These are phyloP conservation scores for Eupleurogrammus muticus DNA, from an alignment of 2,797 vertebrate genomes.

Conservation along the genomic window DNA sequence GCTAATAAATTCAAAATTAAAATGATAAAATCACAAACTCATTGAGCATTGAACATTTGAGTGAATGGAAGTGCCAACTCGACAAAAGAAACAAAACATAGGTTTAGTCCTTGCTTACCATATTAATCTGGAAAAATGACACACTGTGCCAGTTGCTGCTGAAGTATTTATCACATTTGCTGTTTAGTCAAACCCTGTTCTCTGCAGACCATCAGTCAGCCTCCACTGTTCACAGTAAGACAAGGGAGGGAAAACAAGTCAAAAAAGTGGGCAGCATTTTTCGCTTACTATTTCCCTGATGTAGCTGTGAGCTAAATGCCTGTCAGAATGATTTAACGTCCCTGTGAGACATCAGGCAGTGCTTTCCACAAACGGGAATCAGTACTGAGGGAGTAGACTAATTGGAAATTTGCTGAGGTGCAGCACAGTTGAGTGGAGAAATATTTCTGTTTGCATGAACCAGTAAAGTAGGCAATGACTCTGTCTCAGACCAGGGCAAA, in stretches of 20 bases:
- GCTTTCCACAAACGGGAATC: slow-evolving; percentile 10
- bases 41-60: too few species aligned
- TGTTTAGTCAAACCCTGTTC: background rate
- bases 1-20: too few species aligned
- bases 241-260: background rate
- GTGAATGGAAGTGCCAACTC: too few species aligned
- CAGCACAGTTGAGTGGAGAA: slow-evolving; percentile 13
- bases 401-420: slow-evolving; percentile 42
- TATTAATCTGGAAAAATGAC: too few species aligned
- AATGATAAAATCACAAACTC: too few species aligned
- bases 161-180: background rate
- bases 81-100: too few species aligned
- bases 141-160: background rate
- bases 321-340: slow-evolving; percentile 24
- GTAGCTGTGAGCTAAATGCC: slow-evolving; percentile 4
- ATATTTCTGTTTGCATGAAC: slow-evolving; percentile 14
- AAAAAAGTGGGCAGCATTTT: slow-evolving; percentile 14
- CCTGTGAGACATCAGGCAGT: slow-evolving; percentile 27
- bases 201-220: background rate
- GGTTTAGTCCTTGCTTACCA: too few species aligned
- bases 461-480: background rate
- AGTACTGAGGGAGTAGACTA: slow-evolving; percentile 12
- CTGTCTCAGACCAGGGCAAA: background rate
- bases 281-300: slow-evolving; percentile 3
- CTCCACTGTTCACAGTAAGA: background rate